These are phyloP conservation scores for Sapajus apella DNA, from an alignment of 2,113 vertebrate genomes.

Conservation along the genomic window DNA sequence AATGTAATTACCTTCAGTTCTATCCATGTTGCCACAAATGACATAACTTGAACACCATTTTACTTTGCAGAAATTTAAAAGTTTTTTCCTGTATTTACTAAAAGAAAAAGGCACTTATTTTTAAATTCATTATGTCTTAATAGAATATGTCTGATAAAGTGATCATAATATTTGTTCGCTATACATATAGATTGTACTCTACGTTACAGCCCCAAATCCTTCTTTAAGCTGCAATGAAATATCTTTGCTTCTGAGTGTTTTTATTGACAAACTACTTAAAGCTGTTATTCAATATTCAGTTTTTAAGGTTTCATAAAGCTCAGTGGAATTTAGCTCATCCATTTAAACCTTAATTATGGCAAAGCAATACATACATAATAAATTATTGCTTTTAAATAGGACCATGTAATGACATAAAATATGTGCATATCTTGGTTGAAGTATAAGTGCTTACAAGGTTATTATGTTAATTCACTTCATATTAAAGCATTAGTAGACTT, in stretches of 20 bases:
- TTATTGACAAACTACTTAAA: conserved; percentile 60
- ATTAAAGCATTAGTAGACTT: not conserved
- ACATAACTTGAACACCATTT: not conserved
- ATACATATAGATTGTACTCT: not conserved
- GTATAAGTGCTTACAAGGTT: conserved; percentile 55
- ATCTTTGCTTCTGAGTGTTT: conserved; percentile 43
- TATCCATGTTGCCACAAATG: not conserved
- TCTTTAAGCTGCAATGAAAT: not conserved
- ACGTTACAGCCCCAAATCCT: conserved; percentile 18
- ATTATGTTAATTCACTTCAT: conserved; percentile 70
- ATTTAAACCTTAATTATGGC: conserved; percentile 67
- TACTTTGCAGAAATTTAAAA: not conserved
- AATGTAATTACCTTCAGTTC: not conserved
- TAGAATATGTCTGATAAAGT: not conserved
- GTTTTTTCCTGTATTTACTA: not conserved
- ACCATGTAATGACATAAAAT: conserved; percentile 39
- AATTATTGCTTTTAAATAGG: conserved; percentile 66
- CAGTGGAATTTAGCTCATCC: conserved; percentile 62
- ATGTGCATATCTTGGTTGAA: conserved; percentile 48
- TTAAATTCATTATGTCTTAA: not conserved
- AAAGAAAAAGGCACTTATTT: not conserved
- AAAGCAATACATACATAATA: conserved; percentile 47
- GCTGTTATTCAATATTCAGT: conserved; percentile 20
- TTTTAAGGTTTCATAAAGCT: conserved; percentile 56
- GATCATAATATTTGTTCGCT: not conserved